Evolutionary conservation across 2,888 invertebrate genomes (phyloP).

Genomic region (Plemyria rubiginata): DNA sequence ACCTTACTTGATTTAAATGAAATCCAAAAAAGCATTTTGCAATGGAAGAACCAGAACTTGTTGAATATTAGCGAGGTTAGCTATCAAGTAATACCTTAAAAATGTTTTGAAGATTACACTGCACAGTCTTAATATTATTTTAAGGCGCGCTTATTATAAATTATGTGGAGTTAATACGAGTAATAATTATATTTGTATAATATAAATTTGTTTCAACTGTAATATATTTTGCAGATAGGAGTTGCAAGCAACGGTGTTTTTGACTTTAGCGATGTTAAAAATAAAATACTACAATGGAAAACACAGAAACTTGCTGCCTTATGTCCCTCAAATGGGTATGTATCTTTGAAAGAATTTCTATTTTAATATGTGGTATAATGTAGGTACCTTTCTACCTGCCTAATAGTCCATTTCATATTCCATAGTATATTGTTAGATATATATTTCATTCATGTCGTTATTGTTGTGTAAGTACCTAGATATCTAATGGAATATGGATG

Average conservation of each 20-base stretch:
- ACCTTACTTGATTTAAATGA: conserved; percentile 72
- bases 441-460: too few species aligned
- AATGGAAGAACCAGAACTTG: conserved; percentile 72
- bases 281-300: conserved; percentile 80
- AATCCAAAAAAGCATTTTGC: conserved; percentile 70
- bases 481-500: background rate
- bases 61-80: conserved; percentile 77
- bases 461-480: background rate
- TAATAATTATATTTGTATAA: background rate
- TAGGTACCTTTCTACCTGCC: background rate
- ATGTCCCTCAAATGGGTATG: conserved; percentile 76
- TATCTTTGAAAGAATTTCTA: conserved; percentile 10
- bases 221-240: conserved; percentile 59
- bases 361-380: background rate
- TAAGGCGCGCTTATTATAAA: background rate
- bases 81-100: conserved; percentile 19
- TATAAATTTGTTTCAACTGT: background rate
- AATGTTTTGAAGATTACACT: conserved; percentile 3
- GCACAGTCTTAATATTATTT: background rate
- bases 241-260: conserved; percentile 72
- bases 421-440: background rate
- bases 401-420: background rate
- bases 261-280: conserved; percentile 77
- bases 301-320: conserved; percentile 72
- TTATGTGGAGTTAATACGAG: background rate